Percentiles rank a stretch among this genome's conserved stretches.
These are phyloP conservation scores for Solea senegalensis DNA, from an alignment of 2,113 vertebrate species.

Conservation along the genomic window DNA sequence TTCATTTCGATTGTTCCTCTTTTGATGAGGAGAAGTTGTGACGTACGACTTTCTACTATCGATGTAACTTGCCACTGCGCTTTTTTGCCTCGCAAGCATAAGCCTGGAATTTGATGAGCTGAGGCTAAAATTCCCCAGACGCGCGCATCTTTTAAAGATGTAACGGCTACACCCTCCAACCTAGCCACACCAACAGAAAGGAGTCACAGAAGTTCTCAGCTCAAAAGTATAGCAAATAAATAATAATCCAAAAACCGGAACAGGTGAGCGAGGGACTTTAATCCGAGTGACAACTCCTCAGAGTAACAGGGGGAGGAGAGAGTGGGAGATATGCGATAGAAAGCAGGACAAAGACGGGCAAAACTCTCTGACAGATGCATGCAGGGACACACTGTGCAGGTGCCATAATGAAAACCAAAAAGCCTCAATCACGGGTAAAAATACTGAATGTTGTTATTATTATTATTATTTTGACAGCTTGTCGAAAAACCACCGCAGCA, in stretches of 20 bases:
- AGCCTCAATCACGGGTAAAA: constrained; percentile 24
- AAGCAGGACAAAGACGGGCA: constrained; percentile 10
- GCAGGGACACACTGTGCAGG: constrained; percentile 25
- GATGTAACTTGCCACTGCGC: constrained; percentile 38
- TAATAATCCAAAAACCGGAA: constrained; percentile 48
- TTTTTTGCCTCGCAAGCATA: constrained; percentile 57
- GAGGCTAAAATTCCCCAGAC: constrained; percentile 62
- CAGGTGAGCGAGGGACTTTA: constrained; percentile 37
- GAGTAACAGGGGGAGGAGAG: constrained; percentile 9
- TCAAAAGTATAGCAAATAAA: constrained; percentile 5
- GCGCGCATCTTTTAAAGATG: constrained; percentile 58
- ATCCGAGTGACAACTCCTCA: constrained; percentile 34
- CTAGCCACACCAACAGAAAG: constrained; percentile 38
- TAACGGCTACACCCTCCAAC: constrained; percentile 65
- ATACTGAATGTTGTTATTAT: constrained; percentile 16
- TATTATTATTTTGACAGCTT: constrained; percentile 46
- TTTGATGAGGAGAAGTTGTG: constrained; percentile 14
- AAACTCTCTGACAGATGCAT: constrained; percentile 18
- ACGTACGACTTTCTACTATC: constrained; percentile 45
- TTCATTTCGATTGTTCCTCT: not conserved
- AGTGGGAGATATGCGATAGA: constrained; percentile 18
- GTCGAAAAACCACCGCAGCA: constrained; percentile 38
- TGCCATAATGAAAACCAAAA: constrained; percentile 29
- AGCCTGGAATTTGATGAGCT: constrained; percentile 69
- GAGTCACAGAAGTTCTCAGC: constrained; percentile 39